A percentile compares a stretch with the other conserved stretches of the same genome.
phyloP scores from a whole-genome alignment of 2,888 invertebrate species.

The Cryptocephalus moraei region DNA sequence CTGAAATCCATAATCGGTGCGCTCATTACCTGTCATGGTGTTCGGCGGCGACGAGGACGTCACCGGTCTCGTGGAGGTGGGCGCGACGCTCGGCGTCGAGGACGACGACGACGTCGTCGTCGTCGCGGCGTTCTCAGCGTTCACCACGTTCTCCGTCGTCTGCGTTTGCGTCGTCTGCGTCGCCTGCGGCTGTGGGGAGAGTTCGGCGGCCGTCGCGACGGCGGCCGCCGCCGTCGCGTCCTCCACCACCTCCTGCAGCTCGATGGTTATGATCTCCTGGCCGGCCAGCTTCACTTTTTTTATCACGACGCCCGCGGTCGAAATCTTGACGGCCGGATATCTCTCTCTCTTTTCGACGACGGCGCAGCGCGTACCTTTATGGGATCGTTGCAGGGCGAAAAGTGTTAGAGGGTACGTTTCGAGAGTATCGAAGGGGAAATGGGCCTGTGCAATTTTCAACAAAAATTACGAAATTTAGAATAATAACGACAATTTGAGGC shows the following conservation, averaged over 20 bases:
- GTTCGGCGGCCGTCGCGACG: constrained; percentile 15
- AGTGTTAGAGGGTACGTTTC: too few relatives aligned
- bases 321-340: constrained; percentile 8
- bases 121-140: not conserved
- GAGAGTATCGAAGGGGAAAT: too few relatives aligned
- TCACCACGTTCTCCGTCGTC: too few relatives aligned
- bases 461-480: too few relatives aligned
- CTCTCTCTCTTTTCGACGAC: too few relatives aligned
- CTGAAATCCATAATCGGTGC: too few relatives aligned
- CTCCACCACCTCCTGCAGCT: constrained; percentile 37
- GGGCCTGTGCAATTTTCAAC: too few relatives aligned
- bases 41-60: constrained; percentile 34
- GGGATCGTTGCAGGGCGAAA: too few relatives aligned
- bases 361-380: too few relatives aligned
- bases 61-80: constrained; percentile 23
- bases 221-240: constrained; percentile 17
- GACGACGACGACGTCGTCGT: too few relatives aligned
- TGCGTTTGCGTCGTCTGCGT: too few relatives aligned
- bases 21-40: constrained; percentile 36
- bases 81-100: constrained; percentile 13
- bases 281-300: constrained; percentile 34
- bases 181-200: constrained; percentile 23
- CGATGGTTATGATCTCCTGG: constrained; percentile 34
- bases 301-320: constrained; percentile 10
- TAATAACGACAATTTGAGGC: too few relatives aligned